Conservation (phyloP, 2,797 vertebrate genomes). For the Sebastes nivosus region DNA sequence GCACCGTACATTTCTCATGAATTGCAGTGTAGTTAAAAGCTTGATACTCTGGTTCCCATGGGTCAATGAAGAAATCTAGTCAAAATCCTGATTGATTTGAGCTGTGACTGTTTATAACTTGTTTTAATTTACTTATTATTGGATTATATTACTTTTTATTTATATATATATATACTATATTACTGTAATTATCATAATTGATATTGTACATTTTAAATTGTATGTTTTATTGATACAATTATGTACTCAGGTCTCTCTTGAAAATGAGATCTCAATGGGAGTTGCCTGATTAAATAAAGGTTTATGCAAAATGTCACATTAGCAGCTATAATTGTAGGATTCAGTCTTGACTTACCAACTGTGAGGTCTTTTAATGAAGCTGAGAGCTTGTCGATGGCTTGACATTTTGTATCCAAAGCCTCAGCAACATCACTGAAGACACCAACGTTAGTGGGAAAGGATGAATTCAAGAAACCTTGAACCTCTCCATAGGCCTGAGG, state of each 20-base stretch:
- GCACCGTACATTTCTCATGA: neutral
- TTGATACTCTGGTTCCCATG: neutral
- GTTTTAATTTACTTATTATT: neutral
- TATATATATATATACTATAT: too few species aligned
- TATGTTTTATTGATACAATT: neutral
- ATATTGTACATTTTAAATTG: neutral
- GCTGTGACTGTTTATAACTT: neutral
- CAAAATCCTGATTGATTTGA: neutral
- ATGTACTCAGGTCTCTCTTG: neutral
- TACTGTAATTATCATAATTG: neutral
- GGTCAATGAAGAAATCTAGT: neutral
- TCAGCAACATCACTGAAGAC: constrained; percentile 40
- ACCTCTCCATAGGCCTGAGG: constrained; percentile 69
- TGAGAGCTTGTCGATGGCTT: constrained; percentile 50
- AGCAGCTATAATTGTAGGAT: neutral
- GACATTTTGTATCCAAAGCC: constrained; percentile 62
- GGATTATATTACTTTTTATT: too few species aligned
- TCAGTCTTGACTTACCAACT: constrained; percentile 48
- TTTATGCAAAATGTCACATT: neutral
- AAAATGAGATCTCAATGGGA: neutral
- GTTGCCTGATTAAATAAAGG: neutral
- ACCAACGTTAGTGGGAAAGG: constrained; percentile 1
- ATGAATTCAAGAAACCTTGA: constrained; percentile 50
- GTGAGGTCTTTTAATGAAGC: constrained; percentile 44
- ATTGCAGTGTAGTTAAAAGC: neutral